Evolutionary conservation across 2,888 invertebrate genomes (phyloP).

Genomic region (Calameuta idolon): DNA sequence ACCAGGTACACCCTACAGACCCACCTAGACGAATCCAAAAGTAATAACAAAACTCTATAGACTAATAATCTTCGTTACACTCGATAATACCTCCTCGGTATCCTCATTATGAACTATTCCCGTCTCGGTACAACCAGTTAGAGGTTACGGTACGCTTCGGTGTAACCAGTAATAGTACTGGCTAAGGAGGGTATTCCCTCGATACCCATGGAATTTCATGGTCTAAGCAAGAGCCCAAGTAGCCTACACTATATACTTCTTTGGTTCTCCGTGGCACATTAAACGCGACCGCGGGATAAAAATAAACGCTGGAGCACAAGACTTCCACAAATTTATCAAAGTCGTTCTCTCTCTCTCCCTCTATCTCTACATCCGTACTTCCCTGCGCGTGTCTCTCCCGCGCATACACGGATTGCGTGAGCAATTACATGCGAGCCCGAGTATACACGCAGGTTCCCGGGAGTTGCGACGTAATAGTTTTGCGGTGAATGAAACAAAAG

Average conservation of each 20-base stretch:
- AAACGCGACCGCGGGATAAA: neutral
- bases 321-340: neutral
- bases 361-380: neutral
- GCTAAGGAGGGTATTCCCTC: no score
- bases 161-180: neutral
- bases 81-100: neutral
- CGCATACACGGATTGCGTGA: neutral
- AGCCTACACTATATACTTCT: neutral
- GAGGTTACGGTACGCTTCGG: neutral
- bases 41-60: neutral
- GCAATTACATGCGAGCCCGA: neutral
- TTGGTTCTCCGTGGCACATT: neutral
- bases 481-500: constrained; percentile 13
- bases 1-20: neutral
- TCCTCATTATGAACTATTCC: neutral
- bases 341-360: constrained; percentile 7
- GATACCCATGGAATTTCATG: neutral
- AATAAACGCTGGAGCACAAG: neutral
- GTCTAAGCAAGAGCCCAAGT: neutral
- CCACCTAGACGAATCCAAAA: neutral
- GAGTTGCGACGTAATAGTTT: neutral
- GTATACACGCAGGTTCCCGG: neutral
- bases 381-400: neutral
- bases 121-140: neutral
- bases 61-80: neutral